Conservation (phyloP, 2,888 invertebrate genomes). For the Oscheius sp. region DNA sequence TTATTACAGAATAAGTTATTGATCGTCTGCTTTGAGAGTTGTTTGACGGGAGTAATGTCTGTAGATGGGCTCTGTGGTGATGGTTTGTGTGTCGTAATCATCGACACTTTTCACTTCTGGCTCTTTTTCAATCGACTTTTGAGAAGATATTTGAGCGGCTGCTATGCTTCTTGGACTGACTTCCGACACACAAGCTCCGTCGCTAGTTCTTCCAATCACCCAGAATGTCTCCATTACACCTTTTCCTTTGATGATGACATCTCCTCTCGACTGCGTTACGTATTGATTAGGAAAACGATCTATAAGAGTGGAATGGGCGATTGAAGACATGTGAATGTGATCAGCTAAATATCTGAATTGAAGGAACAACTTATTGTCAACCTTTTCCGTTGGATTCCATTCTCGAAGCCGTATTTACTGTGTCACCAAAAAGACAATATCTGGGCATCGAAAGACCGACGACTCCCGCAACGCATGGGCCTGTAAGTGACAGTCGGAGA, state of each 20-base stretch:
- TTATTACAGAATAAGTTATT: too few species aligned
- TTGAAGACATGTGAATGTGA: conserved; percentile 61
- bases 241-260: conserved; percentile 64
- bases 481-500: conserved; percentile 31
- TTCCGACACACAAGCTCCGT: too few species aligned
- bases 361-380: conserved; percentile 3
- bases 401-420: conserved; percentile 65
- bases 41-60: conserved; percentile 12
- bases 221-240: conserved; percentile 47
- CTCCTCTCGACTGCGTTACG: conserved; percentile 61
- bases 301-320: conserved; percentile 53
- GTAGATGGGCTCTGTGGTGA: conserved; percentile 18
- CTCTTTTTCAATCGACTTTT: not conserved
- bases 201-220: conserved; percentile 23
- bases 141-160: not conserved
- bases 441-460: conserved; percentile 64
- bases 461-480: conserved; percentile 61
- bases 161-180: not conserved
- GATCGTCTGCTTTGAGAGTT: conserved; percentile 10
- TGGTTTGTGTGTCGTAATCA: conserved; percentile 6
- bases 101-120: conserved; percentile 8
- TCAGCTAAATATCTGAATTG: conserved; percentile 37
- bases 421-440: conserved; percentile 67
- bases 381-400: conserved; percentile 68
- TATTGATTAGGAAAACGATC: conserved; percentile 58